phyloP scores from a whole-genome alignment of 2,797 vertebrate species.

The Lophius americanus region DNA sequence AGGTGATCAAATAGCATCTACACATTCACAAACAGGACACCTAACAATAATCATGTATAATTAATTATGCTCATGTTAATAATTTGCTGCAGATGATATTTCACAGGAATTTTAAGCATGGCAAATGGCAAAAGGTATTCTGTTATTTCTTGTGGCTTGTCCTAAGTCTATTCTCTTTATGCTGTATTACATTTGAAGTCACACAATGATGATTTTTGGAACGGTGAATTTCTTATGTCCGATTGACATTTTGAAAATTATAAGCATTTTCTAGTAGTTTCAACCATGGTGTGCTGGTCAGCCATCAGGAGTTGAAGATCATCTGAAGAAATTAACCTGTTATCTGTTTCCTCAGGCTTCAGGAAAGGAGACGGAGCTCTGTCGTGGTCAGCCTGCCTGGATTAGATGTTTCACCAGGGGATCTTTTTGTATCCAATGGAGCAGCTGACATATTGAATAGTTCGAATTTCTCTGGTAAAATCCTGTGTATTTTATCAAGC shows the following conservation, averaged over 20 bases:
- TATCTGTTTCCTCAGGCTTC: constrained; percentile 68
- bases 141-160: constrained; percentile 61
- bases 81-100: constrained; percentile 59
- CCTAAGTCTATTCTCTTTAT: constrained; percentile 25
- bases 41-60: constrained; percentile 44
- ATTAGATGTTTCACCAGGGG: constrained; percentile 88
- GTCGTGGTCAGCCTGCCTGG: constrained; percentile 88
- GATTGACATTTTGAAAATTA: constrained; percentile 1
- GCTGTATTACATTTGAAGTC: constrained; percentile 3
- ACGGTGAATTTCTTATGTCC: constrained; percentile 3
- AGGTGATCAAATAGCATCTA: constrained; percentile 44
- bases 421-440: constrained; percentile 88
- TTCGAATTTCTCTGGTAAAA: constrained; percentile 75
- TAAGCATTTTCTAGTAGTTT: not conserved
- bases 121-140: constrained; percentile 66
- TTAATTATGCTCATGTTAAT: constrained; percentile 46
- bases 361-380: constrained; percentile 85
- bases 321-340: constrained; percentile 9
- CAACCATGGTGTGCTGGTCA: not conserved
- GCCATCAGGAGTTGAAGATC: not conserved
- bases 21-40: constrained; percentile 36
- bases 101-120: constrained; percentile 63
- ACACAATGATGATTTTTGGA: not conserved
- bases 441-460: constrained; percentile 81
- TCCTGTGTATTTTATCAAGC: not conserved